Evolutionary conservation across 2,888 invertebrate species (phyloP), one percentile per base, ranked within the genome.

Genomic region (Tineola bisselliella): DNA sequence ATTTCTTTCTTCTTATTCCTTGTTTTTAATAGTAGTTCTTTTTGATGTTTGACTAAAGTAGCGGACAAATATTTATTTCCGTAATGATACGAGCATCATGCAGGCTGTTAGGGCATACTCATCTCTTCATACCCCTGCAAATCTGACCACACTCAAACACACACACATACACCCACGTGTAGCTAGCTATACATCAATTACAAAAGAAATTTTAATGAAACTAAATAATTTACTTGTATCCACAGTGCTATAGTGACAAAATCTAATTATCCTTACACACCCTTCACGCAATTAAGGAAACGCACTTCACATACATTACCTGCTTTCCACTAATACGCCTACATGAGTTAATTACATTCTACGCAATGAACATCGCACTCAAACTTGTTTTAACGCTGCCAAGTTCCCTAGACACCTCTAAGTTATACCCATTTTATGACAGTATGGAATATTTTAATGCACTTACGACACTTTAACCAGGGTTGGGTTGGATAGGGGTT

Each of bases 361-460:
- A 15, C n/a, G 48, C 48, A 17, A 48, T 48, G 48, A 48, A 48
- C 15, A 48, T 8, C 48, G 15, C 6, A 10, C 17, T 48, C 13
- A 17, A 13, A 48, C 48, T 48, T 48, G 48, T 48, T 38, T 38
- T 17, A 48, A 48, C 17, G 48, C 15, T 48, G 48, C 15, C 48
- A 48, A 48, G 48, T 17, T 48, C 48, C 48, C 48, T 48, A 48
- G 48, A 48, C 48, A 48, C 48, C 48, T 48, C 25, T 19, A 56
- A 56, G 25, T 56, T 56, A 56, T 30, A 18, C 30, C 56, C 56
- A 72, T 79, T 82, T 81, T 83, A 83, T 79, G 78, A 77, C 74
- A 76, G 74, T 75, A 74, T 78, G 73, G 79, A 81, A 83, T 83
- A 81, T 80, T 81, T 81, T 79, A 78, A 81, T 76, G 76, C 77